Conservation (phyloP, 2,113 vertebrate genomes). For the Hipposideros armiger region DNA sequence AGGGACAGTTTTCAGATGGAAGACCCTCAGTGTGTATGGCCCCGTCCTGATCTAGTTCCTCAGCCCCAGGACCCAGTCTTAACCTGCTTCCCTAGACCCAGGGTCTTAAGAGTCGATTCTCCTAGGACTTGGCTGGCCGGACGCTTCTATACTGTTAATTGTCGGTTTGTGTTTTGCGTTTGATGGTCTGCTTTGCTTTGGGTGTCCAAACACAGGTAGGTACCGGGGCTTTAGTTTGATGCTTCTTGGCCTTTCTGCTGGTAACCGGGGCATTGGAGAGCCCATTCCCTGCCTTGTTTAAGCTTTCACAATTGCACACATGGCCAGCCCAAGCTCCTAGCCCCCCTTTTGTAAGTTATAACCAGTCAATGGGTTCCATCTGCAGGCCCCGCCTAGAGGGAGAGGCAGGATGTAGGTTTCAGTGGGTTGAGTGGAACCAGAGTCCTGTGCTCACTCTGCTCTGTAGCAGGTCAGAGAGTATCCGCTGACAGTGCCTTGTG, state of each 20-base stretch:
- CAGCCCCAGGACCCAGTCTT: background rate
- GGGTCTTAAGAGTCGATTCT: background rate
- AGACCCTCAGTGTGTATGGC: rapidly evolving
- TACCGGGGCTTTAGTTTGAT: background rate
- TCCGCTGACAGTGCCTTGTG: background rate
- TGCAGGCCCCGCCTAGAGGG: background rate
- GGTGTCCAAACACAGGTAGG: background rate
- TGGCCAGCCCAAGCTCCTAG: rapidly evolving
- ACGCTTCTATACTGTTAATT: background rate
- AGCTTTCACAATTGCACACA: rapidly evolving
- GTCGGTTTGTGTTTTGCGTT: background rate
- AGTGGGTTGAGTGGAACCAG: background rate
- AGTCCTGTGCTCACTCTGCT: background rate
- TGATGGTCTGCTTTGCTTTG: background rate
- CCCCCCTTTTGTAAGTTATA: background rate
- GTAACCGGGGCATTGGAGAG: background rate
- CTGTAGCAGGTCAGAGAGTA: no score
- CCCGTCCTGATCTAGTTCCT: no score
- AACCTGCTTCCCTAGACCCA: background rate
- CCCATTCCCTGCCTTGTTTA: background rate
- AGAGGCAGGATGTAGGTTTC: background rate
- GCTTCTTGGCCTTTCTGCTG: background rate
- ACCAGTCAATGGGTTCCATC: background rate
- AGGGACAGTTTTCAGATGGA: background rate
- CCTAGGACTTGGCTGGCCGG: rapidly evolving